Evolutionary conservation across 2,888 invertebrate genomes (phyloP).

Genomic region (Sclerodermus sp.): DNA sequence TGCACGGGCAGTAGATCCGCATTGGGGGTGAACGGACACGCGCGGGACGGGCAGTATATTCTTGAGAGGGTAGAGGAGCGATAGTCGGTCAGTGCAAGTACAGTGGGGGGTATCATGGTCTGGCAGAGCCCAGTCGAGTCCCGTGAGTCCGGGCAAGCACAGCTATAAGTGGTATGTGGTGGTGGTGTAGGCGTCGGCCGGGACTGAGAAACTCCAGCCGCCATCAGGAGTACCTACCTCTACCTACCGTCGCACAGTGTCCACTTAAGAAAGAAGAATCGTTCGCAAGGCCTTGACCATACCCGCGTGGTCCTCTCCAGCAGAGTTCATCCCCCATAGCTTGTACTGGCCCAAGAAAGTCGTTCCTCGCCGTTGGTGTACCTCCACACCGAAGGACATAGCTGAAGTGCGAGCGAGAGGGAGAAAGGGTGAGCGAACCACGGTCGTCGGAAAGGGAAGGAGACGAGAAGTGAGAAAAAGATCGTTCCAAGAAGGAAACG

Average conservation of each 20-base stretch:
- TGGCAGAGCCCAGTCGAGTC: constrained; percentile 52
- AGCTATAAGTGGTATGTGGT: constrained; percentile 34
- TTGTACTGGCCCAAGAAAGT: too few relatives aligned
- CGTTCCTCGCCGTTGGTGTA: constrained; percentile 11
- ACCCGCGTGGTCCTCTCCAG: too few relatives aligned
- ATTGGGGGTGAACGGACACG: constrained; percentile 28
- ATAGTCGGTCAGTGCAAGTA: constrained; percentile 34
- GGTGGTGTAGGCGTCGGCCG: constrained; percentile 39
- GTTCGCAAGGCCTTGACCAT: too few relatives aligned
- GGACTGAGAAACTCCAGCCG: constrained; percentile 24
- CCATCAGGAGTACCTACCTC: constrained; percentile 21
- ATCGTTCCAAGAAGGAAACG: constrained; percentile 1
- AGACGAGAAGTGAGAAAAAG: too few relatives aligned
- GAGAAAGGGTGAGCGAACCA: constrained; percentile 22
- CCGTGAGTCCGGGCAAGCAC: constrained; percentile 55
- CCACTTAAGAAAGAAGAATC: too few relatives aligned
- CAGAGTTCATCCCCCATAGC: too few relatives aligned
- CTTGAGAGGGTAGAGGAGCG: constrained; percentile 6
- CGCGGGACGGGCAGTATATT: constrained; percentile 31
- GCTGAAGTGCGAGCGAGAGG: constrained; percentile 20
- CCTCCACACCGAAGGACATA: not conserved
- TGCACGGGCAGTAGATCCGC: constrained; percentile 27
- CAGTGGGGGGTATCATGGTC: constrained; percentile 32
- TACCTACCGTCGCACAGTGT: too few relatives aligned
- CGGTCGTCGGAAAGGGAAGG: constrained; percentile 7